Percentiles rank a stretch among this genome's conserved stretches.
phyloP scores from a whole-genome alignment of 2,888 invertebrate species.

The Stramonita haemastoma region DNA sequence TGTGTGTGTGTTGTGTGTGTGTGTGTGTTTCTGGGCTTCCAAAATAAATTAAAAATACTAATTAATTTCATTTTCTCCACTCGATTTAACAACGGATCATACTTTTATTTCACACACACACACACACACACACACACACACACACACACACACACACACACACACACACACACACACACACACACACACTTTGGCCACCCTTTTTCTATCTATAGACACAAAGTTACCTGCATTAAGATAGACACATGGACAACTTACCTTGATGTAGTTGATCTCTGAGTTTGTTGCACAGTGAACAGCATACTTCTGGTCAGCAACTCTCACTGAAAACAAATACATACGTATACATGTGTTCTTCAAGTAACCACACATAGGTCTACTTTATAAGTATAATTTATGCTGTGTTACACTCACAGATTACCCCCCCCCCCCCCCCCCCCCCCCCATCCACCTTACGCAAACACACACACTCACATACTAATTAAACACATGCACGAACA shows the following conservation, averaged over 20 bases:
- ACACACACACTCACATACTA: no score
- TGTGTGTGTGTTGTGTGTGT: no score
- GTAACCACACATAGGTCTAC: no score
- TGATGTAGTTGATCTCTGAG: slow-evolving; percentile 87
- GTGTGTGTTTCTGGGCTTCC: no score
- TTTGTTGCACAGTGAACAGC: slow-evolving; percentile 87
- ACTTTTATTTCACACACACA: neutral
- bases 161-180: neutral
- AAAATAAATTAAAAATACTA: no score
- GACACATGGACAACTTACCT: slow-evolving; percentile 72
- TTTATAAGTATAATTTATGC: no score
- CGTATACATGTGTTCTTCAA: neutral
- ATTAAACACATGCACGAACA: slow-evolving; percentile 4
- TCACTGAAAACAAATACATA: slow-evolving; percentile 79
- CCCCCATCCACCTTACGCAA: no score
- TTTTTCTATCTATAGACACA: neutral
- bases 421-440: no score
- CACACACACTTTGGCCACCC: neutral
- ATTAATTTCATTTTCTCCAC: no score
- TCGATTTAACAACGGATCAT: no score
- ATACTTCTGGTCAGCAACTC: slow-evolving; percentile 84
- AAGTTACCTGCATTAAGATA: neutral
- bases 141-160: neutral
- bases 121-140: neutral
- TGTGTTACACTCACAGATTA: no score